Conservation (phyloP, 2,797 vertebrate genomes). For the Champsocephalus gunnari region DNA sequence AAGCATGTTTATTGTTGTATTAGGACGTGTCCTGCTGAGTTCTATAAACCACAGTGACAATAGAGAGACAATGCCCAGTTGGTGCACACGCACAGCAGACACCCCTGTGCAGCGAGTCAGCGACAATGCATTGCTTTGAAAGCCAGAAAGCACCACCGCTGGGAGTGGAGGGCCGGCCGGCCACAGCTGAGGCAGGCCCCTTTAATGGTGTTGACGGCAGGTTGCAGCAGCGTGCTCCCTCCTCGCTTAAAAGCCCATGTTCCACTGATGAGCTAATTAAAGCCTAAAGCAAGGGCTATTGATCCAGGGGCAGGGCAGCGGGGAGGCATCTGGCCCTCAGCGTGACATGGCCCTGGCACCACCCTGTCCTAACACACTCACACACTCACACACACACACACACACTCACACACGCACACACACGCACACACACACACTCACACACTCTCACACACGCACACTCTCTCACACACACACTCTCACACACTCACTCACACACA, state of each 20-base stretch:
- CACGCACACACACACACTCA: conserved; percentile 36
- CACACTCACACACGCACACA: conserved; percentile 17
- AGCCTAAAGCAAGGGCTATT: conserved; percentile 76
- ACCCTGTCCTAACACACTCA: not conserved
- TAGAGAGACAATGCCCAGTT: not conserved
- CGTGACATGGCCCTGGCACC: conserved; percentile 48
- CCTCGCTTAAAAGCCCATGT: conserved; percentile 82
- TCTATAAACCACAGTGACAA: not conserved
- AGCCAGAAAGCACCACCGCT: conserved; percentile 53
- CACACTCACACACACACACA: conserved; percentile 7
- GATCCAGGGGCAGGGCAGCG: conserved; percentile 64
- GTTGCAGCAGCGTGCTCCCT: conserved; percentile 72
- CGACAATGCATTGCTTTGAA: conserved; percentile 34
- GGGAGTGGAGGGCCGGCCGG: conserved; percentile 49
- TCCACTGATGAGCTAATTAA: conserved; percentile 87
- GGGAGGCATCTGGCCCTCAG: conserved; percentile 70
- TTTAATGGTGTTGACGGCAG: conserved; percentile 81
- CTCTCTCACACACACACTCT: no score
- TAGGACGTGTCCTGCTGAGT: not conserved
- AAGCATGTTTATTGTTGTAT: not conserved
- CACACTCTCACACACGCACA: conserved; percentile 29
- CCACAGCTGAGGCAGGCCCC: conserved; percentile 55
- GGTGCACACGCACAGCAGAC: not conserved
- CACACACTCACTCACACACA: conserved; percentile 4
- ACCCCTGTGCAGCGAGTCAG: not conserved